Evolutionary conservation across 2,888 invertebrate genomes (phyloP).

Genomic region (Mythimna albipuncta): DNA sequence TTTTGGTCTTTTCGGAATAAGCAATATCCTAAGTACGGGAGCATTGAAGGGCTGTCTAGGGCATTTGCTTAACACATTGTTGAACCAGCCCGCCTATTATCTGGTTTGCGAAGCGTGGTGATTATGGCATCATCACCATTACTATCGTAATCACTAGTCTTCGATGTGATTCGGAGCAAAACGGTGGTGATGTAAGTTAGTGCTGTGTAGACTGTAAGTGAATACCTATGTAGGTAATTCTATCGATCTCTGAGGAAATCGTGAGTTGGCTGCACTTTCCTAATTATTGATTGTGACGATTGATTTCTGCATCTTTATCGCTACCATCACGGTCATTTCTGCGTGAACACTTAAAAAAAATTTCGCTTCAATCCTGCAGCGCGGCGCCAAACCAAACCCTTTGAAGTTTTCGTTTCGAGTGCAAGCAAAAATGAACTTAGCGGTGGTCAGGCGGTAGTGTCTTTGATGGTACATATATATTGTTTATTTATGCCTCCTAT

Average conservation of each 20-base stretch:
- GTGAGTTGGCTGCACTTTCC: conserved; percentile 16
- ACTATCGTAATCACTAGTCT: conserved; percentile 25
- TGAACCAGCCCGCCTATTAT: conserved; percentile 7
- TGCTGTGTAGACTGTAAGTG: conserved; percentile 12
- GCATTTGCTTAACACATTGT: background rate
- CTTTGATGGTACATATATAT: too few relatives aligned
- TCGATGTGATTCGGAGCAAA: conserved; percentile 56
- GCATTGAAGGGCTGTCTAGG: too few relatives aligned
- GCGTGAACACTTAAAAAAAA: too few relatives aligned
- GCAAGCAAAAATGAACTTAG: too few relatives aligned
- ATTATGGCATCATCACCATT: conserved; percentile 26
- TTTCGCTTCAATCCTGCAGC: too few relatives aligned
- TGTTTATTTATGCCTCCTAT: too few relatives aligned
- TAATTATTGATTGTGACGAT: conserved; percentile 5
- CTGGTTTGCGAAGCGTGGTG: background rate
- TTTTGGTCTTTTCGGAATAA: background rate
- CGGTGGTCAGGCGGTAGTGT: too few relatives aligned
- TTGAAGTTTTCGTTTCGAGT: too few relatives aligned
- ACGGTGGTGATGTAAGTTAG: conserved; percentile 41
- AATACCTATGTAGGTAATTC: conserved; percentile 19
- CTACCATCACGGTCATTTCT: too few relatives aligned
- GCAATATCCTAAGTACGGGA: background rate
- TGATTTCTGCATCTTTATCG: background rate
- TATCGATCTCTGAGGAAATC: conserved; percentile 49
- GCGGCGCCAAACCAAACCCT: too few relatives aligned